Conservation (phyloP, 2,888 invertebrate genomes). For the Cheilosia soror region DNA sequence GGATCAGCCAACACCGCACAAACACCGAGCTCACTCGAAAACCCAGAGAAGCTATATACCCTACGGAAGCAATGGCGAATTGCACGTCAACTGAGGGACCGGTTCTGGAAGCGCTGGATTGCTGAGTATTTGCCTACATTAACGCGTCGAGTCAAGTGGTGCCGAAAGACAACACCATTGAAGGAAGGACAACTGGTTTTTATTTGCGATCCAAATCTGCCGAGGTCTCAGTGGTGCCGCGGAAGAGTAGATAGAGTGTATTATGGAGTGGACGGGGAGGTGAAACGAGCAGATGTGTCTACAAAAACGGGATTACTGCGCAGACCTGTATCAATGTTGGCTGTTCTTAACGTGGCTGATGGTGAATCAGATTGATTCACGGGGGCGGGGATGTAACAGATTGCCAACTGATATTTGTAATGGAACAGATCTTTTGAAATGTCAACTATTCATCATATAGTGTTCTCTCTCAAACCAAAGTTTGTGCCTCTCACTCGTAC, state of each 20-base stretch:
- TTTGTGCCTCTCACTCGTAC: no score
- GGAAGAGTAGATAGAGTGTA: constrained; percentile 45
- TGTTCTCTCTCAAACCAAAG: no score
- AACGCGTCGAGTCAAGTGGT: constrained; percentile 54
- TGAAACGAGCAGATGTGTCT: background rate
- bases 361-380: constrained; percentile 3
- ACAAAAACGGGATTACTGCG: background rate
- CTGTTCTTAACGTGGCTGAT: background rate
- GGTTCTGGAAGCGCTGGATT: background rate
- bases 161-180: constrained; percentile 36
- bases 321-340: background rate
- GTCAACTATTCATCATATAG: no score
- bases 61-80: constrained; percentile 28
- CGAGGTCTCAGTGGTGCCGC: constrained; percentile 49
- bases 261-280: constrained; percentile 7
- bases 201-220: constrained; percentile 56
- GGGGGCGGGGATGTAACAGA: background rate
- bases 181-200: background rate
- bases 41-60: background rate
- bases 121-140: constrained; percentile 63
- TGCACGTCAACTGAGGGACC: constrained; percentile 29
- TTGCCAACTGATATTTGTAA: no score
- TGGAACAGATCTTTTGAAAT: no score
- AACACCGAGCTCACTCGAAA: background rate
- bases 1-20: constrained; percentile 7